Evolutionary conservation across 2,888 invertebrate species (phyloP), one percentile per base, ranked within the genome.

Genomic region (Priocnemis perturbator): DNA sequence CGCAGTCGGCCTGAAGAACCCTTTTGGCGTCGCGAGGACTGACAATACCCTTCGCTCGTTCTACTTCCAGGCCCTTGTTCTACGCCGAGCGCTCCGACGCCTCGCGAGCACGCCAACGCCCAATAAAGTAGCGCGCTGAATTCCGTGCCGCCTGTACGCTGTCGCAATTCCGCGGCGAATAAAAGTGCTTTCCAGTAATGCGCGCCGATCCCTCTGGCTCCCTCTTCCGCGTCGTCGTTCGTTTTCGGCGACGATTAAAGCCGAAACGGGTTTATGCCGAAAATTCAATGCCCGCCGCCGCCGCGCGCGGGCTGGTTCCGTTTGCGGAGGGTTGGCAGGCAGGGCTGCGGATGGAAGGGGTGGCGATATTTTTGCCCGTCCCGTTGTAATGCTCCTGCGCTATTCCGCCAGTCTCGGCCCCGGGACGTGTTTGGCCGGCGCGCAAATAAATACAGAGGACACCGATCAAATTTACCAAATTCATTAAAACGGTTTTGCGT

Each of bases 381-480:
- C 17, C 50, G 50, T 50, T 50, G 50, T 50, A 57, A 37, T 17
- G 57, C n/a, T 57, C 30, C 57, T 17, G 26, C 30, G 37, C 26
- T 30, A 37, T 17, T 30, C 7, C 57, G 57, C 57, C 26, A 23
- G 37, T 11, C 57, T 26, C 26, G 26, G 19, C 30, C 44, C 26
- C 57, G 0, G 30, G 57, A 37, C 19, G 26, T 26, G 20, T n/a
- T 48, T 30, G 47, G 17, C 21, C 45, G 23, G 14, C 3, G 23
- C 17, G 55, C 21, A 59, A 57, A 64, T 64, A 64, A 64, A 56
- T 50, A 48, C 63, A 19, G 11, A 52, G 52, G 50, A 64, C 53
- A 57, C 57, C 50, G 63, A 57, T 64, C 57, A 57, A 57, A 64
- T 64, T 57, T 23, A 64, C 47, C 48, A 64, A 48, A 64, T 57